phyloP scores from a whole-genome alignment of 2,888 invertebrate genomes.

The Melikaiella ostensackeni region DNA sequence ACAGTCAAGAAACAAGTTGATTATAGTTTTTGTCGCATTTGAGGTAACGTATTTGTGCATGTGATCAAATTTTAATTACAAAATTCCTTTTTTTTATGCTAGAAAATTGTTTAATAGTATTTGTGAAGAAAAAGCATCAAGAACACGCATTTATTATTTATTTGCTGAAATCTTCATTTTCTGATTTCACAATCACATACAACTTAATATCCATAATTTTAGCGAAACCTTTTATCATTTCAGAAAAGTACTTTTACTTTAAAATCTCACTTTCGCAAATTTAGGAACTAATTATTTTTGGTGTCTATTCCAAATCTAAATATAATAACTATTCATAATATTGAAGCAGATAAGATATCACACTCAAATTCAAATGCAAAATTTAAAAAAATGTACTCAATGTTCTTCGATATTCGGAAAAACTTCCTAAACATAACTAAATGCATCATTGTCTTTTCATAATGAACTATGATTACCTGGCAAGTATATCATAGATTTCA shows the following conservation, averaged over 20 bases:
- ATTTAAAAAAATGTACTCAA: neutral
- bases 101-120: neutral
- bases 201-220: no score
- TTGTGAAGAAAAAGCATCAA: neutral
- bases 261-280: neutral
- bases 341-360: conserved; percentile 17
- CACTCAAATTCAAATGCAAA: neutral
- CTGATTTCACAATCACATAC: no score
- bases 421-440: conserved; percentile 18
- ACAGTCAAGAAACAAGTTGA: no score
- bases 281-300: neutral
- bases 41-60: no score
- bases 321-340: neutral
- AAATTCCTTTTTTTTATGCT: neutral
- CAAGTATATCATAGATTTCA: conserved; percentile 1
- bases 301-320: neutral
- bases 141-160: neutral
- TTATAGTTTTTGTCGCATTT: no score
- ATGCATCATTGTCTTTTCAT: conserved; percentile 17
- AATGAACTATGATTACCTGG: conserved; percentile 23
- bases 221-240: neutral
- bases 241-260: neutral
- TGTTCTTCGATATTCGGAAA: conserved; percentile 2
- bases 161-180: neutral
- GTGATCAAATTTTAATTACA: neutral